Conservation (phyloP, 2,797 vertebrate genomes). For the Rhyacichthys aspro region DNA sequence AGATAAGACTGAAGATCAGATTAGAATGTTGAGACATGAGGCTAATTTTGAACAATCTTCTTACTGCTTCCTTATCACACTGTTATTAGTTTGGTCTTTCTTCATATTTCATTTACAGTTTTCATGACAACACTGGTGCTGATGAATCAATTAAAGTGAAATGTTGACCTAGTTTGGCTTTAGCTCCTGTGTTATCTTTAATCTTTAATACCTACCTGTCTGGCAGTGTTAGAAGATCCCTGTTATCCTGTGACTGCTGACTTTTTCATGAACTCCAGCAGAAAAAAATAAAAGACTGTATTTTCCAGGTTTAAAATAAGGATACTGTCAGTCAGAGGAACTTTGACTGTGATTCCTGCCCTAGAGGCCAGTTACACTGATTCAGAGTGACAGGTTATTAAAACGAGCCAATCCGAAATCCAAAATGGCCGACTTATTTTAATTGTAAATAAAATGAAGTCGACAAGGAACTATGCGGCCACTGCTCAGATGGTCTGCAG, state of each 20-base stretch:
- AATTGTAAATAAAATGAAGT: slow-evolving; percentile 6
- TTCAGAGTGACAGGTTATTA: slow-evolving; percentile 13
- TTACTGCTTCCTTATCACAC: too few species aligned
- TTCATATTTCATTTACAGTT: neutral
- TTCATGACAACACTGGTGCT: neutral
- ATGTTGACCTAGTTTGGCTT: neutral
- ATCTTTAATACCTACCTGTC: slow-evolving; percentile 1
- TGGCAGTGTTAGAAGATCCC: slow-evolving; percentile 1
- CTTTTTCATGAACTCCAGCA: neutral
- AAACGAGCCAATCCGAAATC: slow-evolving; percentile 6
- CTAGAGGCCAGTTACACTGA: neutral
- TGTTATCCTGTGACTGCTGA: neutral
- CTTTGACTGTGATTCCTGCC: neutral
- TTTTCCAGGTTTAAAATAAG: neutral
- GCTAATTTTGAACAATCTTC: too few species aligned
- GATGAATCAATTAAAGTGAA: slow-evolving; percentile 1
- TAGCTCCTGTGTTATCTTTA: neutral
- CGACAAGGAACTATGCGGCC: slow-evolving; percentile 7
- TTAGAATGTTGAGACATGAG: too few species aligned
- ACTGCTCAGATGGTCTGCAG: neutral
- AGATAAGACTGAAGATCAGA: too few species aligned
- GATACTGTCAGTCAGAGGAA: neutral
- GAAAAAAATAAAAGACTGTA: neutral
- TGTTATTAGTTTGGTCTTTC: neutral
- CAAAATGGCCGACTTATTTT: neutral